Base-by-base conservation (phyloP, 2,113 vertebrate genomes). In the Theristicus caerulescens region DNA sequence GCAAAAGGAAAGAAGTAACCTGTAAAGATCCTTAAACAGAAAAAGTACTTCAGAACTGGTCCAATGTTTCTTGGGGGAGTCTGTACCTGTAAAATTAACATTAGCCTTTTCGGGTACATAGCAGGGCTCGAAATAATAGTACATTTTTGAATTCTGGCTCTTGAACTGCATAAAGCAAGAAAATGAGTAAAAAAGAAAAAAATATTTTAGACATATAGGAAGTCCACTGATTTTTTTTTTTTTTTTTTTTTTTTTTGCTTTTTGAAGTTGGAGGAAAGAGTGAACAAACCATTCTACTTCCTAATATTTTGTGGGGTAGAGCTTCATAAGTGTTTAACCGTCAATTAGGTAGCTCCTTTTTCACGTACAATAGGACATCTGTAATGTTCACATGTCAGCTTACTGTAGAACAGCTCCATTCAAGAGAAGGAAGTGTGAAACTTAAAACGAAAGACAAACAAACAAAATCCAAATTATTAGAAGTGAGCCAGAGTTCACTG, bases 41-140 rank as follows among this genome's bases (percentile, higher is more conserved):
- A 90, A 64, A 80, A 89, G 40, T 92, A 32, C 73, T 96, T 97
- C 95, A 97, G 96, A 96, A 97, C 69, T 97, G 94, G 96, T 92
- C 95, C 94, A 81, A 0, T 70, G 81, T 97, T 93, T 91, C 91
- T 82, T 97, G 92, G 84, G 86, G 92, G 83, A 94, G 78, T 96
- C 90, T 96, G 94, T 96, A 93, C 94, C 95, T 96, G 85, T 97
- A 76, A 91, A 91, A 72, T 86, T 95, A 93, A 96, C 13, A 16
- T 73, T 73, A 81, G 47, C 42, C 31, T 95, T 90, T 69, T 93
- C 7, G 84, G 82, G 87, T 97, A 95, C 96, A 95, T 79, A 94
- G 72, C 73, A 93, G 93, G 95, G 67, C 82, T 97, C 7, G 13
- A 92, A 96, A 78, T 36, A 92, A 73, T 57, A n/a, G 16, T 38